Evolutionary conservation across 2,113 vertebrate species (phyloP).

Genomic region (Chamaetylas fuelleborni): DNA sequence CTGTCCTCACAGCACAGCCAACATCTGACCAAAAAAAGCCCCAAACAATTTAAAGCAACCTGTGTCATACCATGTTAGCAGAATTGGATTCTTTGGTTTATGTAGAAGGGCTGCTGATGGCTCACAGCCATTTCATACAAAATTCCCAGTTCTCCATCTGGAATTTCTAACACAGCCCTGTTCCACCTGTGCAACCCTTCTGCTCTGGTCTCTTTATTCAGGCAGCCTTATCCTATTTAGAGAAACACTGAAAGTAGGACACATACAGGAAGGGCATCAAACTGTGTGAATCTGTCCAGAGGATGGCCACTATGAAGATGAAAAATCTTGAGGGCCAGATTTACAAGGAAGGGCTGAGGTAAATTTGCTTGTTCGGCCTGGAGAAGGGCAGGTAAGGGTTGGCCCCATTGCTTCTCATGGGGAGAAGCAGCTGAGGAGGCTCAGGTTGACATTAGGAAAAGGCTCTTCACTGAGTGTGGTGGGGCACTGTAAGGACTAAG

Average conservation of each 20-base stretch:
- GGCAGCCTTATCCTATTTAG: neutral
- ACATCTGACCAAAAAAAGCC: neutral
- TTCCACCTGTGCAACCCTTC: neutral
- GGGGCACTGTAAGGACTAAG: neutral
- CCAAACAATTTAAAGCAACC: neutral
- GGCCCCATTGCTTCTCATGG: neutral
- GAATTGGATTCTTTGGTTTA: neutral
- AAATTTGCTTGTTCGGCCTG: neutral
- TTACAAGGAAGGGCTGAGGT: neutral
- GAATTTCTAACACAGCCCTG: neutral
- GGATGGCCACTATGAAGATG: neutral
- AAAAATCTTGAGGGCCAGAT: neutral
- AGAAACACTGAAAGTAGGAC: neutral
- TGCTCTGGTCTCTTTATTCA: neutral
- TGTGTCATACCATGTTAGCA: neutral
- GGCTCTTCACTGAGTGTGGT: neutral
- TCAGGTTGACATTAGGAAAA: neutral
- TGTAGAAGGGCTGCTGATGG: neutral
- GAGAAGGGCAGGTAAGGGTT: neutral
- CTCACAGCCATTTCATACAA: neutral
- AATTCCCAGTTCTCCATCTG: neutral
- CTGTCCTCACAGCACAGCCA: neutral
- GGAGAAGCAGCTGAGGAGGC: neutral
- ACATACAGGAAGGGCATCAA: neutral
- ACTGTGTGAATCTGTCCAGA: neutral